A percentile compares a stretch with the other conserved stretches of the same genome.
These are phyloP conservation scores for Drosophila yakuba DNA, from an alignment of 1,140 invertebrate species.

Conservation along the genomic window DNA sequence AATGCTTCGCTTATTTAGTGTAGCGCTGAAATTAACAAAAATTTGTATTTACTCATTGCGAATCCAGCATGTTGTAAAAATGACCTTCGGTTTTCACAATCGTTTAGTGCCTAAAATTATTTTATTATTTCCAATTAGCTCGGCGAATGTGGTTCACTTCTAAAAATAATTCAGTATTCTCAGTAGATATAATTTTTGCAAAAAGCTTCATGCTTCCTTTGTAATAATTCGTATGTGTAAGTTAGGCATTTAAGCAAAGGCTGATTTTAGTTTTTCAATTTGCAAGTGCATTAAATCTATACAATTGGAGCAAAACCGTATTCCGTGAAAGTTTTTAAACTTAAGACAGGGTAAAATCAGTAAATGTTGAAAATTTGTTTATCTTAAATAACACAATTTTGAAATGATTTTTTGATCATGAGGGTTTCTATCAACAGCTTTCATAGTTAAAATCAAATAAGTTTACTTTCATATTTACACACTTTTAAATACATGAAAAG, in stretches of 20 bases:
- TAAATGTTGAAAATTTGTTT: too few species aligned
- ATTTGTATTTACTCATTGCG: constrained; percentile 8
- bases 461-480: too few species aligned
- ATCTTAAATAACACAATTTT: too few species aligned
- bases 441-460: too few species aligned
- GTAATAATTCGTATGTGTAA: neutral
- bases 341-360: too few species aligned
- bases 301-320: too few species aligned
- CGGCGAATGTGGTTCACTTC: constrained; percentile 18
- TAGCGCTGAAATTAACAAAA: neutral
- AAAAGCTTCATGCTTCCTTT: neutral
- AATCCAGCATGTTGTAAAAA: constrained; percentile 17
- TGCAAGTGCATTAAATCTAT: too few species aligned
- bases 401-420: too few species aligned
- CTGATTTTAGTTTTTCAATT: neutral
- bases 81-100: constrained; percentile 10
- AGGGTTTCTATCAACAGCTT: too few species aligned
- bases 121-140: constrained; percentile 14
- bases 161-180: constrained; percentile 30
- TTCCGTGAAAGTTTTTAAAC: too few species aligned
- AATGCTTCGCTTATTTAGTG: constrained; percentile 9
- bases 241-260: neutral
- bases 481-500: too few species aligned
- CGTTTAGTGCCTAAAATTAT: neutral
- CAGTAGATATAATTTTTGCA: neutral